Base-by-base conservation (phyloP, 2,113 vertebrate genomes). In the Thamnaconus septentrionalis region DNA sequence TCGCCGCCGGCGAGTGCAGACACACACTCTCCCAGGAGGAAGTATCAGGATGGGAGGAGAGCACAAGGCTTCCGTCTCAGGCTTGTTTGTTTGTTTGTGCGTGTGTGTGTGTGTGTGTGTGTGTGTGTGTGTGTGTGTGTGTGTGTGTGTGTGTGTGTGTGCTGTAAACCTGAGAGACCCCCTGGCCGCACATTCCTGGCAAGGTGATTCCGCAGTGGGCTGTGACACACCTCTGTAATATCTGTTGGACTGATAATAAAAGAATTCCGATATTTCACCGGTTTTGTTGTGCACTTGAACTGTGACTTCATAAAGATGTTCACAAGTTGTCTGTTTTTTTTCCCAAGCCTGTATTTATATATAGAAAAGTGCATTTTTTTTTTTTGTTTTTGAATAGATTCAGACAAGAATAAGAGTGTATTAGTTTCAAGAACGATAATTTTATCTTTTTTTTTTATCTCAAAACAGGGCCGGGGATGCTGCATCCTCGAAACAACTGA, bases 101-200 rank as follows among this genome's bases (percentile, higher is more conserved):
- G 52, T 62, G 54, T 56, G 85, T 72, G 68, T 80, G 74, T 79
- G 18, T 31, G 2, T 31, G 64, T 55, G 52, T 64, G 54, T 56
- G 85, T 72, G 68, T 80, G 74, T 83, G 81, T 87, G 91, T 79
- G 18, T 72, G 71, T 39, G 72, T 53, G 53, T 54, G 73, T 64
- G 54, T 56, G 85, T 72, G 68, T 80, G 74, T 83, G 81, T 87
- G 91, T 79, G 18, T 72, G 71, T 39, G 72, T 53, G 53, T 54
- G 73, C 66, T 73, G 82, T 83, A 82, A 85, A 87, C 77, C 87
- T 79, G 47, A 51, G 76, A 43, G 74, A 87, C 89, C 89, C 91
- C 88, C 78, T 83, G 81, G 73, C 59, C 56, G 39, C 51, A 70
- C 41, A 81, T 71, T 76, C 62, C 42, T 69, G 66, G 58, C 56